Conservation (phyloP, 2,888 invertebrate genomes). For the Melipona beecheii region DNA sequence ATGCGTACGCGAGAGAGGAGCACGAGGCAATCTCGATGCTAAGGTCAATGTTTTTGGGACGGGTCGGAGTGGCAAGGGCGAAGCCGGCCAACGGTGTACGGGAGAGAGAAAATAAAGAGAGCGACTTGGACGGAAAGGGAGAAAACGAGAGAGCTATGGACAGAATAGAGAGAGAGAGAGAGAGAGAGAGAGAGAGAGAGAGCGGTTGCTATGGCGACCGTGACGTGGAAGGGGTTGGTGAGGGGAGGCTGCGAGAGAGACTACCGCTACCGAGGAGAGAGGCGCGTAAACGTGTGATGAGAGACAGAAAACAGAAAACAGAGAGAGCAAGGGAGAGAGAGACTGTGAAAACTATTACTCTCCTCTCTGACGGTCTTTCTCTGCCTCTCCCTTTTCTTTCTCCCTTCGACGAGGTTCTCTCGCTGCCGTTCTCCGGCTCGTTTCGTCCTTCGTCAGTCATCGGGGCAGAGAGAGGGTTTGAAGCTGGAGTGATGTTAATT, state of each 20-base stretch:
- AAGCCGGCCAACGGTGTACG: conserved; percentile 36
- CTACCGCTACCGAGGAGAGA: conserved; percentile 30
- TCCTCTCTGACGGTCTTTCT: conserved; percentile 40
- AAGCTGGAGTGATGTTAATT: conserved; percentile 76
- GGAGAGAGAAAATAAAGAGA: conserved; percentile 63
- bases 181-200: conserved; percentile 66
- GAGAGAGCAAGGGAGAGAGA: conserved; percentile 37
- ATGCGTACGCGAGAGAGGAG: conserved; percentile 45
- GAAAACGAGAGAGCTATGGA: conserved; percentile 32
- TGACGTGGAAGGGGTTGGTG: conserved; percentile 53
- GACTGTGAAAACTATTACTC: conserved; percentile 73
- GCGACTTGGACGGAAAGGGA: conserved; percentile 51
- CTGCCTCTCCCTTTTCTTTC: conserved; percentile 9
- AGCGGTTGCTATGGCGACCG: conserved; percentile 78
- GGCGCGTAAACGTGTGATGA: conserved; percentile 39
- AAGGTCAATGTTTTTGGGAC: conserved; percentile 81
- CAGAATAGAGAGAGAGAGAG: conserved; percentile 42
- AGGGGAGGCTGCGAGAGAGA: conserved; percentile 50
- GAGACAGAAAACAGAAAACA: conserved; percentile 45
- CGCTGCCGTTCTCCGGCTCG: conserved; percentile 34
- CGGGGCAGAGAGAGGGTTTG: conserved; percentile 68
- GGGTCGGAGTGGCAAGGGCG: conserved; percentile 65
- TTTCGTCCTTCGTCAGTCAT: conserved; percentile 58
- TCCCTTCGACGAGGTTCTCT: conserved; percentile 30
- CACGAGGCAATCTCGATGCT: conserved; percentile 59